These are phyloP conservation scores for Ophioderma brevispina DNA, from an alignment of 35 echinoderm and acorn worm genomes.

Conservation along the genomic window DNA sequence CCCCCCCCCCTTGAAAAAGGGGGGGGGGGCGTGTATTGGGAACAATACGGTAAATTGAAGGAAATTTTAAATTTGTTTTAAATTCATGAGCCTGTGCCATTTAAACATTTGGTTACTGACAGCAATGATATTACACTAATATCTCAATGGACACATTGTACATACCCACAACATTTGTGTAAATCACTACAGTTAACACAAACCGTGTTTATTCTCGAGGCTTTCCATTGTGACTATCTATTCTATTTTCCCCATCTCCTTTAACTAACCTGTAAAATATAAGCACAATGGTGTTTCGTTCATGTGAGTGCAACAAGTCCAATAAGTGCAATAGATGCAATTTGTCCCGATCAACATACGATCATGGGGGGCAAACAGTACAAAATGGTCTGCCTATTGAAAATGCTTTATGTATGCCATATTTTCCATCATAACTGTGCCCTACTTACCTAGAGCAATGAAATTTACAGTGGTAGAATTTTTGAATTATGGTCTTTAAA, in stretches of 20 bases:
- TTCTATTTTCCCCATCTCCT: slow-evolving; percentile 96
- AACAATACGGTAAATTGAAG: neutral
- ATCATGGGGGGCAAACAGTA: neutral
- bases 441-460: too few species aligned
- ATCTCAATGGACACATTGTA: neutral
- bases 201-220: slow-evolving; percentile 94
- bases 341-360: neutral
- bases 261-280: slow-evolving; percentile 68
- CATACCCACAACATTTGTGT: neutral
- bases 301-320: neutral
- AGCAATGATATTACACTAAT: neutral
- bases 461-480: too few species aligned
- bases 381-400: neutral
- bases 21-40: neutral
- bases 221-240: slow-evolving; percentile 92
- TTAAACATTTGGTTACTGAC: neutral
- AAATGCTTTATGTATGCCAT: neutral
- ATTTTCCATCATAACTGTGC: too few species aligned
- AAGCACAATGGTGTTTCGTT: neutral
- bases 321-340: neutral
- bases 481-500: too few species aligned
- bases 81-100: neutral
- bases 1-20: too few species aligned
- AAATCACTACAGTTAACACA: neutral
- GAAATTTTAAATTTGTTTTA: too few species aligned